Conservation (phyloP, 2,888 invertebrate species). For the Teinopalpus imperialis region DNA sequence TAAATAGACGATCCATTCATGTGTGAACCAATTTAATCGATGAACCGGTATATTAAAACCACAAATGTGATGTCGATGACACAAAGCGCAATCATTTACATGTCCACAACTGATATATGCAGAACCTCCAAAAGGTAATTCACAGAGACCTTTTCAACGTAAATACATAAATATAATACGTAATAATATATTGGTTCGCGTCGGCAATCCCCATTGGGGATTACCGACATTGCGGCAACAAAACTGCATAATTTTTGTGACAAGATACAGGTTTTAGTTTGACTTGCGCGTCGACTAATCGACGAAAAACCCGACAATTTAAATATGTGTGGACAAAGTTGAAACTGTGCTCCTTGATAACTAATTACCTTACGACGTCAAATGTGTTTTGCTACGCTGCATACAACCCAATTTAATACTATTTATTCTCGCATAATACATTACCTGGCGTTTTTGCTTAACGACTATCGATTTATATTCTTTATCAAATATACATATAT, state of each 20-base stretch:
- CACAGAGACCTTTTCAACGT: constrained; percentile 5
- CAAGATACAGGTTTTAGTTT: background rate
- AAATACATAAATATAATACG: constrained; percentile 1
- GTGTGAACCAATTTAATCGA: background rate
- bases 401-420: too few species aligned
- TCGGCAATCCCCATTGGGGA: constrained; percentile 10
- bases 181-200: background rate
- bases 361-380: constrained; percentile 7
- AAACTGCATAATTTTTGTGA: constrained; percentile 4
- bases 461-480: too few species aligned
- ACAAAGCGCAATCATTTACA: constrained; percentile 6
- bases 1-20: background rate
- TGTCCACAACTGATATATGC: background rate
- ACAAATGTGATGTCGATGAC: too few species aligned
- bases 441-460: too few species aligned
- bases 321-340: background rate
- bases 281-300: background rate
- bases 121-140: constrained; percentile 10
- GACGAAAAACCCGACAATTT: constrained; percentile 8
- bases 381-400: too few species aligned
- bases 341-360: background rate
- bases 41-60: background rate
- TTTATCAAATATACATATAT: too few species aligned
- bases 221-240: constrained; percentile 1
- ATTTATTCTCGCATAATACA: too few species aligned